Percentiles rank a stretch among this genome's conserved stretches.
phyloP scores from a whole-genome alignment of 2,888 invertebrate species.

The Macrophya annulata region DNA sequence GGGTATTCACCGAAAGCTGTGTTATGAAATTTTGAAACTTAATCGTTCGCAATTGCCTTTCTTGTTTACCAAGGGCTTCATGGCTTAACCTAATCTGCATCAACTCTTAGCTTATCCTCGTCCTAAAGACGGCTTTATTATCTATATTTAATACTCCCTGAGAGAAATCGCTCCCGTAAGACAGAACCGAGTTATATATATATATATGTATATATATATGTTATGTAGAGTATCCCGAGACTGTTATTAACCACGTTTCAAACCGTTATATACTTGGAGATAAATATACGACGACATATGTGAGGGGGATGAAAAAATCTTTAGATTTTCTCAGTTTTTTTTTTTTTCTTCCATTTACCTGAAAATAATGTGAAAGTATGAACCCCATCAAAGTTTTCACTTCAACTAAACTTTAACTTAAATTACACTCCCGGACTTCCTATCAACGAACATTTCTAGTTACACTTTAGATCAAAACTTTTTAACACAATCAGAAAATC shows the following conservation, averaged over 20 bases:
- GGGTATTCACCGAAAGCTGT: slow-evolving; percentile 31
- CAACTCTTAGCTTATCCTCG: slow-evolving; percentile 33
- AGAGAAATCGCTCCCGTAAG: background rate
- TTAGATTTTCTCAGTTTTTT: background rate
- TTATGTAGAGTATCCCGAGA: background rate
- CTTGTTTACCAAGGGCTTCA: slow-evolving; percentile 43
- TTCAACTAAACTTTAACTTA: slow-evolving; percentile 41
- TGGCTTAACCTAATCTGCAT: slow-evolving; percentile 47
- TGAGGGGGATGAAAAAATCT: background rate
- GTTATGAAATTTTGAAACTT: slow-evolving; percentile 52
- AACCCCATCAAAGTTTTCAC: slow-evolving; percentile 42
- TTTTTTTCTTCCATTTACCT: too few species aligned
- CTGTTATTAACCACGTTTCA: background rate
- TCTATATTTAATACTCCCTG: background rate
- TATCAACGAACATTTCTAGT: slow-evolving; percentile 25
- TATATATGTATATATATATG: too few species aligned
- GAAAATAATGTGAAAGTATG: slow-evolving; percentile 29
- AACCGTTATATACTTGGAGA: too few species aligned
- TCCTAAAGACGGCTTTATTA: slow-evolving; percentile 34
- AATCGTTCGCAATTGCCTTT: slow-evolving; percentile 48
- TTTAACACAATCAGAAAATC: slow-evolving; percentile 28
- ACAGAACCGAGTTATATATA: background rate
- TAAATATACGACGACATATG: background rate
- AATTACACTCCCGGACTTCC: background rate
- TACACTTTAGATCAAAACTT: slow-evolving; percentile 39